Evolutionary conservation across 2,797 vertebrate species (phyloP), one percentile per base, ranked within the genome.

Genomic region (Threskiornis aethiopicus): DNA sequence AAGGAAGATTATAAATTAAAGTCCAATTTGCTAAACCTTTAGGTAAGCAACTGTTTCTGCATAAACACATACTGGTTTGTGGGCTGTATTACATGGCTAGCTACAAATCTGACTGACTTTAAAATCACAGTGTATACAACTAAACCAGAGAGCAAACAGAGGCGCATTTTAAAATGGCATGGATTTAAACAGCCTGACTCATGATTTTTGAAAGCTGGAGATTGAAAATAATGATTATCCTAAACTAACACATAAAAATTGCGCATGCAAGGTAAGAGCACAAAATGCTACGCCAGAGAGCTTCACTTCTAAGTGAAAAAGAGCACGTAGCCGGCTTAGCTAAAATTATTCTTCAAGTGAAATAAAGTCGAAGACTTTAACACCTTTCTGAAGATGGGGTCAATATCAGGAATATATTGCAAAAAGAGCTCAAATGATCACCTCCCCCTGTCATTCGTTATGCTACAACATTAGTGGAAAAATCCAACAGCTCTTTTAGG

Each of bases 31-130:
- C 51, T 89, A 76, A 96, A 96, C 75, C 76, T 94, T 82, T 94
- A 78, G 90, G 92, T 93, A 92, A 95, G 93, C 89, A 91, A 91
- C 87, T 95, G 82, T 87, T 94, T 87, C 90, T 95, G 82, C 84
- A 81, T 93, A 94, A 95, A 89, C 79, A 95, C 69, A 55, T 65
- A n/a, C 90, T 89, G 67, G 79, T 94, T 95, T 96, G 96, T 81
- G 93, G 78, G 88, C 65, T 94, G 82, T 52, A 31, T 87, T 93
- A 89, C 92, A 93, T 5, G 19, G 84, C 61, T 69, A 92, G 78
- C 92, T 93, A 76, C 84, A 95, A 91, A 85, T 87, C 61, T 62
- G 54, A 75, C 78, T 87, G 81, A 51, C 84, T 92, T 93, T 49
- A 81, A 92, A 89, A 92, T 95, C 90, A 90, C 64, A 58, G 90